Percentiles rank a stretch among this genome's conserved stretches.
Conservation (phyloP, 1,140 invertebrate genomes). For the Saccostrea glomerata region DNA sequence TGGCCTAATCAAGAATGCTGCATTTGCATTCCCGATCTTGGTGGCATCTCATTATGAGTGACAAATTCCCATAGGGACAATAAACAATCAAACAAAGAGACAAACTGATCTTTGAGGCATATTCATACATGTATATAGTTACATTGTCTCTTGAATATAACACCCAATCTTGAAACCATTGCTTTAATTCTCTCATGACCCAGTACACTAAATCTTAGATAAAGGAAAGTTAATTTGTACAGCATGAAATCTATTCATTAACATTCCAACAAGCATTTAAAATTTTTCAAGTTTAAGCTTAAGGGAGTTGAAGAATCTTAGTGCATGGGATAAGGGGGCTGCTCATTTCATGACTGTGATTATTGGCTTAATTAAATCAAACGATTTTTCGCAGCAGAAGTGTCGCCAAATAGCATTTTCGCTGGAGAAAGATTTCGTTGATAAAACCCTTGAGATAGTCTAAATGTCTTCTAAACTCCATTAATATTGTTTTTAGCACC, state of each 20-base stretch:
- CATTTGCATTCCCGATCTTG: no score
- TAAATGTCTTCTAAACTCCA: constrained; percentile 1
- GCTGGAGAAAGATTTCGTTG: constrained; percentile 5
- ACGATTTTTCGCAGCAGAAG: background rate
- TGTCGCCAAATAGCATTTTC: background rate
- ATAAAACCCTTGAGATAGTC: background rate
- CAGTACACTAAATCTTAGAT: no score
- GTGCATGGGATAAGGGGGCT: background rate
- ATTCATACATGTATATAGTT: no score
- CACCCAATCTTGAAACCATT: no score
- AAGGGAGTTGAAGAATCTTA: background rate
- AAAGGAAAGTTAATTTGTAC: background rate
- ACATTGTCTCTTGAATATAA: no score
- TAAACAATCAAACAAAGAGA: no score
- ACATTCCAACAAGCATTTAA: background rate
- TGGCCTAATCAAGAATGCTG: no score
- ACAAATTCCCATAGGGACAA: no score
- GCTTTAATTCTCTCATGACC: no score
- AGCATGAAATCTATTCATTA: background rate
- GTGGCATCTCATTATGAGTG: no score
- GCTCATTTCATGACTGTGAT: background rate
- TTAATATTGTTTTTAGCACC: background rate
- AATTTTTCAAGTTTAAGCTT: background rate
- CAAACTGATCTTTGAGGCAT: no score
- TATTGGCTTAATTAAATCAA: constrained; percentile 1